A percentile compares a stretch with the other conserved stretches of the same genome.
Conservation (phyloP, 2,888 invertebrate species). For the Ypsolopha sequella region DNA sequence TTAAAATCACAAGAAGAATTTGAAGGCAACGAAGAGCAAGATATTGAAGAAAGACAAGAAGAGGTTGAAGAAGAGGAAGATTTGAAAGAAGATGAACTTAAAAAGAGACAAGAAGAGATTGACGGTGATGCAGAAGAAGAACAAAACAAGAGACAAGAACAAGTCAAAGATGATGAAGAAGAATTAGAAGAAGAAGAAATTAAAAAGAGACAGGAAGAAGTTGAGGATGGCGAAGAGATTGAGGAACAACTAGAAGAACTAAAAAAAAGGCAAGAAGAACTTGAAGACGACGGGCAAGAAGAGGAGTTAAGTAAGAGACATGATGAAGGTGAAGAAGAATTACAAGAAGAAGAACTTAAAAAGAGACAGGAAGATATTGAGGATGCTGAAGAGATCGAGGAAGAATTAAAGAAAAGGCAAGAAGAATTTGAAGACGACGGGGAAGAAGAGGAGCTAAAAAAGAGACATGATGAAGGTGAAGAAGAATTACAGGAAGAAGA, state of each 20-base stretch:
- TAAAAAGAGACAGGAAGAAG: neutral
- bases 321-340: neutral
- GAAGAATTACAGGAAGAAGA: neutral
- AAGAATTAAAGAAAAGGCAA: neutral
- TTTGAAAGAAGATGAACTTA: neutral
- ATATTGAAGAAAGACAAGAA: slow-evolving; percentile 2
- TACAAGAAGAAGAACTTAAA: neutral
- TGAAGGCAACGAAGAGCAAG: slow-evolving; percentile 9
- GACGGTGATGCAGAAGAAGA: neutral
- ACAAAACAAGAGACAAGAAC: neutral
- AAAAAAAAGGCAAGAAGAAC: neutral
- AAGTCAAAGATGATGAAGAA: neutral
- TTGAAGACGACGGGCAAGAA: slow-evolving; percentile 12
- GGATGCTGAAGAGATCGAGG: neutral
- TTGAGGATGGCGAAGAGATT: neutral
- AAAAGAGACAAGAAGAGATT: neutral
- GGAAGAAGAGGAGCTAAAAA: neutral
- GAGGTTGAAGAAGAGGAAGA: neutral
- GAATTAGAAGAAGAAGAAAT: neutral
- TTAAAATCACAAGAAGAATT: slow-evolving; percentile 8
- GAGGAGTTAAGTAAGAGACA: neutral
- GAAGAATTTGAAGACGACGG: neutral
- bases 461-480: slow-evolving; percentile 1
- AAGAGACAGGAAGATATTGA: neutral
- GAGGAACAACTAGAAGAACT: neutral